Percentiles rank a stretch among this genome's conserved stretches.
Conservation (phyloP, 2,797 vertebrate species). For the Neomorphus geoffroyi region DNA sequence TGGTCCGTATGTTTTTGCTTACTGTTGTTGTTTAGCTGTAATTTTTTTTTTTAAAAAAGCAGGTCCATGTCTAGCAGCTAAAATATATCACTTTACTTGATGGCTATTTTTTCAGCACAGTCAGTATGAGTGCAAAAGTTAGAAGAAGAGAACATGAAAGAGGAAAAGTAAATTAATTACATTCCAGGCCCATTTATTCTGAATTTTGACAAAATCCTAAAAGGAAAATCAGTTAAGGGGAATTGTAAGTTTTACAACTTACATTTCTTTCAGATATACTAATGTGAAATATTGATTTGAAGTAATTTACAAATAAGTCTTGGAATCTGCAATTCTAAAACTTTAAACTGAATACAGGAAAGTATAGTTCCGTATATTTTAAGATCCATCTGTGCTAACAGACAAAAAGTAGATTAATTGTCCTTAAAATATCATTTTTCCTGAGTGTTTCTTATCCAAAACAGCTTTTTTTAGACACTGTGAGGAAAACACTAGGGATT, state of each 20-base stretch:
- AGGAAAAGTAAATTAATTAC: background rate
- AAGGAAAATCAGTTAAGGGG: background rate
- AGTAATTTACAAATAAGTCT: background rate
- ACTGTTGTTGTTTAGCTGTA: background rate
- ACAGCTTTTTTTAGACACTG: background rate
- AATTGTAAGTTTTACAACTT: background rate
- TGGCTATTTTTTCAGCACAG: background rate
- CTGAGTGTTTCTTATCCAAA: background rate
- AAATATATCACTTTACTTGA: background rate
- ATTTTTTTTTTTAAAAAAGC: background rate
- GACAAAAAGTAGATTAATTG: background rate
- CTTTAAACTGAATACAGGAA: background rate
- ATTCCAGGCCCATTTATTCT: background rate
- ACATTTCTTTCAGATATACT: background rate
- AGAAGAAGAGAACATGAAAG: background rate
- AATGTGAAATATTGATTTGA: background rate
- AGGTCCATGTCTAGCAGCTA: background rate
- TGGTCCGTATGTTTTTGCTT: no score
- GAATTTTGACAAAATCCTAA: background rate
- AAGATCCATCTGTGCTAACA: background rate
- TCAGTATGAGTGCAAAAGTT: background rate
- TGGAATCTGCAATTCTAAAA: background rate
- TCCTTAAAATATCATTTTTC: background rate
- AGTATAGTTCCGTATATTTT: background rate
- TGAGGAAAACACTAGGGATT: background rate